A percentile compares a stretch with the other conserved stretches of the same genome.
Conservation (phyloP, 2,888 invertebrate genomes). For the Campaea margaritaria region DNA sequence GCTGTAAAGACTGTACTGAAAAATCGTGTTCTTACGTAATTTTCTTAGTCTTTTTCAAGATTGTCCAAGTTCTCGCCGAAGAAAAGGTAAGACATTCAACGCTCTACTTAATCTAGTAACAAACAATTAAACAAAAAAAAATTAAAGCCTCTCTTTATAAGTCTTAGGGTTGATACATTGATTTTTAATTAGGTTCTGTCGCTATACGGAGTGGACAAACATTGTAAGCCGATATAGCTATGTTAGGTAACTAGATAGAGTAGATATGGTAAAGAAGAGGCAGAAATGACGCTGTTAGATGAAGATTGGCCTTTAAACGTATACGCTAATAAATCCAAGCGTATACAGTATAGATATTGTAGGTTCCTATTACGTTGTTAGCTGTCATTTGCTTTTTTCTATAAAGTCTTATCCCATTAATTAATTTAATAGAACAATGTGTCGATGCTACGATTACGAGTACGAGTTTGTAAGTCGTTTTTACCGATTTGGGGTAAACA, state of each 20-base stretch:
- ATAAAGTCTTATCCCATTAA: too few species aligned
- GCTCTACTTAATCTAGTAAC: not conserved
- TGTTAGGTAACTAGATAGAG: slow-evolving; percentile 6
- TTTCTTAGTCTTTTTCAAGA: slow-evolving; percentile 47
- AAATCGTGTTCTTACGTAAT: slow-evolving; percentile 56
- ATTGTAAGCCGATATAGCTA: slow-evolving; percentile 1
- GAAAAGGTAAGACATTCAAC: slow-evolving; percentile 34
- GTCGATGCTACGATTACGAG: too few species aligned
- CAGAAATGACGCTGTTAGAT: too few species aligned
- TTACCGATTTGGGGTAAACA: too few species aligned
- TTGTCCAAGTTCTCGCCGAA: slow-evolving; percentile 49
- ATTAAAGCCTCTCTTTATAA: not conserved
- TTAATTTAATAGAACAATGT: too few species aligned
- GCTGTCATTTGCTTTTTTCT: too few species aligned
- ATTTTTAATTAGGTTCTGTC: slow-evolving; percentile 29
- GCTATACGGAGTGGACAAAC: slow-evolving; percentile 11
- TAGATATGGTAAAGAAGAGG: not conserved
- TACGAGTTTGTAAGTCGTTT: too few species aligned
- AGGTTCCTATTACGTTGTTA: too few species aligned
- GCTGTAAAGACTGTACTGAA: slow-evolving; percentile 34
- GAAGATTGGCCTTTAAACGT: too few species aligned
- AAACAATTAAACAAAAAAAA: not conserved
- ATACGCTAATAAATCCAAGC: too few species aligned
- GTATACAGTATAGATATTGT: too few species aligned
- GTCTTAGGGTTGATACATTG: slow-evolving; percentile 13